phyloP scores from a whole-genome alignment of 2,888 invertebrate genomes.

The Druceiella hillmani region DNA sequence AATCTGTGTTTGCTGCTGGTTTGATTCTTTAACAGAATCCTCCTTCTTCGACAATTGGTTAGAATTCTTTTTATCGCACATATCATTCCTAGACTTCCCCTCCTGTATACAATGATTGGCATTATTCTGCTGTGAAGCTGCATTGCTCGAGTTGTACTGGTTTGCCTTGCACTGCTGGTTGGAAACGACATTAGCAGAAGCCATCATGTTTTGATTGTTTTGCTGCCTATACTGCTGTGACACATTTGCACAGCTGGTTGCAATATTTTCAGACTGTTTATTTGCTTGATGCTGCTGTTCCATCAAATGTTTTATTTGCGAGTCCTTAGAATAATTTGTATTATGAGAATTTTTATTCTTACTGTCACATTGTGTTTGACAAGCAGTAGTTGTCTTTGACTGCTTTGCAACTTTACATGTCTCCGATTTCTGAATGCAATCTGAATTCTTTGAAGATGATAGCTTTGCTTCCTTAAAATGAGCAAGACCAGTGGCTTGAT shows the following conservation, averaged over 20 bases:
- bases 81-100: constrained; percentile 30
- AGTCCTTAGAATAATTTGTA: constrained; percentile 27
- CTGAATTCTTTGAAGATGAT: constrained; percentile 36
- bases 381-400: constrained; percentile 42
- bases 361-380: constrained; percentile 44
- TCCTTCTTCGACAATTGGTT: constrained; percentile 41
- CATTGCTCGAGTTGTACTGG: constrained; percentile 14
- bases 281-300: constrained; percentile 34
- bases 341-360: constrained; percentile 34
- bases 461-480: constrained; percentile 44
- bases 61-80: constrained; percentile 42
- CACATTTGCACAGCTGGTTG: constrained; percentile 39
- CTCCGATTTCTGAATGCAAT: constrained; percentile 41
- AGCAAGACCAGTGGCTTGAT: constrained; percentile 35
- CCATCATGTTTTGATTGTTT: constrained; percentile 28
- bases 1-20: constrained; percentile 10
- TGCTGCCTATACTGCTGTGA: constrained; percentile 39
- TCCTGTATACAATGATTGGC: constrained; percentile 40
- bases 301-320: constrained; percentile 45
- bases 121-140: constrained; percentile 11
- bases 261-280: constrained; percentile 35
- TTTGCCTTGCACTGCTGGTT: constrained; percentile 27
- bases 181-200: constrained; percentile 39
- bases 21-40: constrained; percentile 36
- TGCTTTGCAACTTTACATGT: constrained; percentile 40